Evolutionary conservation across 2,797 vertebrate species (phyloP).

Genomic region (Galagoides demidoff): DNA sequence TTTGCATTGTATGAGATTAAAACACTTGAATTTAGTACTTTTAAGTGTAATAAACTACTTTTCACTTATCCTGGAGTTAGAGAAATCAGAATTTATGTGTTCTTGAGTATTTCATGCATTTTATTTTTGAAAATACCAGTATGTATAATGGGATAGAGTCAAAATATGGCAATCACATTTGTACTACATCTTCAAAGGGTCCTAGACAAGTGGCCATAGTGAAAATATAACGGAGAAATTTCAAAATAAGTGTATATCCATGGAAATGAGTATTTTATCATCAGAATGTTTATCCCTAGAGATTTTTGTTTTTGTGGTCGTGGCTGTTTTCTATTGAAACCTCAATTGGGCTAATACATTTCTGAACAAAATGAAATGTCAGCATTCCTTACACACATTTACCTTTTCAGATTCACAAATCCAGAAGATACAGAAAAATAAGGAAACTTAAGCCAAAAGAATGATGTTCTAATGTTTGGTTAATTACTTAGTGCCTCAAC

Average conservation of each 20-base stretch:
- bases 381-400: not conserved
- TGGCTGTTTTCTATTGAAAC: not conserved
- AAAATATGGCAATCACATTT: not conserved
- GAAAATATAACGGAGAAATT: not conserved
- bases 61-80: not conserved
- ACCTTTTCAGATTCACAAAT: not conserved
- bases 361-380: not conserved
- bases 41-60: not conserved
- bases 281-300: not conserved
- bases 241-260: not conserved
- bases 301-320: not conserved
- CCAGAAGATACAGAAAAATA: not conserved
- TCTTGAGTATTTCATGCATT: not conserved
- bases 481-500: not conserved
- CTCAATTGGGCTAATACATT: not conserved
- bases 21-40: not conserved
- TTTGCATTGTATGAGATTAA: not conserved
- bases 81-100: not conserved
- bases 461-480: not conserved
- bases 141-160: not conserved
- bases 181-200: not conserved
- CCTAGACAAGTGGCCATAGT: not conserved
- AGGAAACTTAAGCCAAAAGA: not conserved
- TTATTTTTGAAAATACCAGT: not conserved
- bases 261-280: not conserved